A percentile compares a stretch with the other conserved stretches of the same genome.
Evolutionary conservation across 2,888 invertebrate species (phyloP).

Genomic region (Cetonia aurata): DNA sequence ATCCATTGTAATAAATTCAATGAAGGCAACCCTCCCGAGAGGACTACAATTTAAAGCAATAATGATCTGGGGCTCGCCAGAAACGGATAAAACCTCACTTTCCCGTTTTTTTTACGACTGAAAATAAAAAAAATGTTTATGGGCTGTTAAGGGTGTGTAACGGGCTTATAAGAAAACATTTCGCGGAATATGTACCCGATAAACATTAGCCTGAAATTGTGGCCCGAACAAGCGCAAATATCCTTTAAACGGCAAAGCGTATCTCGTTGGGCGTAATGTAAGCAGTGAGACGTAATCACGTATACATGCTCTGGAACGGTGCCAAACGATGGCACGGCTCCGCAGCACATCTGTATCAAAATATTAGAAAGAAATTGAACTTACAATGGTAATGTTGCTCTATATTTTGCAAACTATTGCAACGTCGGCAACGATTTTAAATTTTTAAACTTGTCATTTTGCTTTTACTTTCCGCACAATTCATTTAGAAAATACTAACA

Average conservation of each 20-base stretch:
- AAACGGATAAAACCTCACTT: conserved; percentile 43
- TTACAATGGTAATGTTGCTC: too few relatives aligned
- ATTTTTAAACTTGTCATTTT: too few relatives aligned
- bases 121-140: conserved; percentile 43
- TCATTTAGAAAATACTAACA: too few relatives aligned
- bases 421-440: too few relatives aligned
- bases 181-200: conserved; percentile 38
- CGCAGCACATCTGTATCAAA: not conserved
- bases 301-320: conserved; percentile 7
- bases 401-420: too few relatives aligned
- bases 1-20: conserved; percentile 37
- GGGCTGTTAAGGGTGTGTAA: conserved; percentile 40
- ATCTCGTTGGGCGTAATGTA: conserved; percentile 15
- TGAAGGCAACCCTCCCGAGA: conserved; percentile 33
- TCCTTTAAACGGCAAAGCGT: conserved; percentile 31
- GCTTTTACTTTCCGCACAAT: too few relatives aligned
- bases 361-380: not conserved
- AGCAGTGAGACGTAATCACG: conserved; percentile 14
- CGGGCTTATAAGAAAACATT: conserved; percentile 44
- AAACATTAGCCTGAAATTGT: conserved; percentile 31
- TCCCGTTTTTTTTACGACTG: conserved; percentile 44
- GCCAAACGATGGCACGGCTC: conserved; percentile 1
- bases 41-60: conserved; percentile 41
- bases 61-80: conserved; percentile 37
- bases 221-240: conserved; percentile 29